Evolutionary conservation across 2,113 vertebrate genomes (phyloP).

Genomic region (Pristiophorus japonicus): DNA sequence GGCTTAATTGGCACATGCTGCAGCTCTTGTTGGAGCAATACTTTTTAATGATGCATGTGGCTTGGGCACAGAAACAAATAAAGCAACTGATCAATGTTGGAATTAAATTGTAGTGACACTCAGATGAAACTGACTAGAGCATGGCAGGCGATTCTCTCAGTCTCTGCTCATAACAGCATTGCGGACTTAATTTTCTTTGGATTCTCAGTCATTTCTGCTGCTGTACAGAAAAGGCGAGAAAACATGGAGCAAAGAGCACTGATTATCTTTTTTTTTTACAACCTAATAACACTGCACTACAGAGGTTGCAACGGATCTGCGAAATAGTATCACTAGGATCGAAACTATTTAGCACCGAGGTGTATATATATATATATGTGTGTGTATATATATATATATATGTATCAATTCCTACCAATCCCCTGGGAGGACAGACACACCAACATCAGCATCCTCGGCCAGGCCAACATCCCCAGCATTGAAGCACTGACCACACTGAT

Average conservation of each 20-base stretch:
- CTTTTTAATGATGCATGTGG: slow-evolving; percentile 41
- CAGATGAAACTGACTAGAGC: not conserved
- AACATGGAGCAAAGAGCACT: not conserved
- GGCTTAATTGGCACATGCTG: slow-evolving; percentile 43
- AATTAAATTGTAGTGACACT: slow-evolving; percentile 14
- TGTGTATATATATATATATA: no score
- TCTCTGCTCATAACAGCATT: not conserved
- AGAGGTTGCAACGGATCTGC: not conserved
- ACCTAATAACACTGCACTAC: not conserved
- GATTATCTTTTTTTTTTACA: not conserved
- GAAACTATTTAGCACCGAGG: not conserved
- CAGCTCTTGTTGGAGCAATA: slow-evolving; percentile 39
- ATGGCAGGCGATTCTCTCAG: not conserved
- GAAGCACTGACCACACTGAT: no score
- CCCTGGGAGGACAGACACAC: no score
- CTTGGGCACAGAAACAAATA: slow-evolving; percentile 38
- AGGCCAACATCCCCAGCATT: no score
- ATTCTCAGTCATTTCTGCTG: not conserved
- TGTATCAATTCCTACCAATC: no score
- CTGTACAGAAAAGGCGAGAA: not conserved
- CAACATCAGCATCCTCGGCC: no score
- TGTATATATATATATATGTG: no score
- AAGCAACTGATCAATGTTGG: not conserved
- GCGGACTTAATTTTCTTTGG: not conserved
- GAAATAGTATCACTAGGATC: not conserved